These are phyloP conservation scores for Magallana angulata DNA, from an alignment of 1,140 invertebrate species.

Conservation along the genomic window DNA sequence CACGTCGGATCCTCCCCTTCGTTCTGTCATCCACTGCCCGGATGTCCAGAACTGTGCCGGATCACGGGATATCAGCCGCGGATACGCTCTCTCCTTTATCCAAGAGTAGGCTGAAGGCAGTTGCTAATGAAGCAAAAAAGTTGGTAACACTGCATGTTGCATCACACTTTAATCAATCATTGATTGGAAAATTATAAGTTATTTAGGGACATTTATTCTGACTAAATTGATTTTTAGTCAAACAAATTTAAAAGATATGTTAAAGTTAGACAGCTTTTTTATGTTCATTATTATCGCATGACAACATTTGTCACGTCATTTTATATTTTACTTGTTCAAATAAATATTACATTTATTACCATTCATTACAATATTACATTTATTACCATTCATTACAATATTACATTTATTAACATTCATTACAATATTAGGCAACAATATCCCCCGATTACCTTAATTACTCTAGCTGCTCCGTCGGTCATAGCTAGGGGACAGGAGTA, in stretches of 20 bases:
- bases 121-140: not conserved
- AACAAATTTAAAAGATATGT: no score
- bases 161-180: no score
- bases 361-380: not conserved
- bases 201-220: no score
- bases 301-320: no score
- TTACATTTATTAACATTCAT: not conserved
- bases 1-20: constrained; percentile 84
- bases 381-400: not conserved
- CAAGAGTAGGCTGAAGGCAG: constrained; percentile 45
- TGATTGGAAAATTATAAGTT: no score
- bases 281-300: no score
- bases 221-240: no score
- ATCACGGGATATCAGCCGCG: constrained; percentile 80
- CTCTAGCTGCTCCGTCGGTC: constrained; percentile 84
- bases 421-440: not conserved
- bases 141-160: no score
- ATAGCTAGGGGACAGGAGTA: constrained; percentile 84
- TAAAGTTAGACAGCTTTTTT: no score
- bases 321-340: no score
- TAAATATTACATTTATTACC: no score
- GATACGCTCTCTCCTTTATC: constrained; percentile 73
- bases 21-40: constrained; percentile 86
- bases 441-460: constrained; percentile 76
- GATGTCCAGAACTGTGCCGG: constrained; percentile 83